Evolutionary conservation across 2,888 invertebrate species (phyloP), one percentile per base, ranked within the genome.

Genomic region (Dolomedes plantarius): DNA sequence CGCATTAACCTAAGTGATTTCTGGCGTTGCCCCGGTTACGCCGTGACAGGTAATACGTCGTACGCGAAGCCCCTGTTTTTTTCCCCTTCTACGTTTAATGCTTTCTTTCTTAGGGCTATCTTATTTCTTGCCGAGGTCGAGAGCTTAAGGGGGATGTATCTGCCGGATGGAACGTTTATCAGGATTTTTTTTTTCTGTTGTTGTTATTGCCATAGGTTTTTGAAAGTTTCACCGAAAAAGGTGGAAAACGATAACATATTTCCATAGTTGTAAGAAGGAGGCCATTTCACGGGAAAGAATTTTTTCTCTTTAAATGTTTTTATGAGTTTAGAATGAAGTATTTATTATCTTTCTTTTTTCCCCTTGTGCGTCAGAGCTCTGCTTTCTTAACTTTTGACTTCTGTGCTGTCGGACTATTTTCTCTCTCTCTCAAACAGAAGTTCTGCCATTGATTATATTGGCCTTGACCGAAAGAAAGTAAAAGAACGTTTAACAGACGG

Each of bases 1-100:
- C 69, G 80, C 86, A 87, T 87, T 87, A 87, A 75, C 74, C 29
- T 87, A 87, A 87, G 87, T 87, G 87, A 87, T 81, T 87, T 86
- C 76, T 86, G 68, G 64, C 80, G 86, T 86, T 86, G 75, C 86
- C 86, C 50, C 16, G 86, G 80, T 69, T 73, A 86, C 86, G 62
- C 73, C 56, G 73, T 85, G 85, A 85, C 85, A 85, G 85, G 85
- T 85, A 85, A 85, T 85, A 73, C 69, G 85, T 85, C 85, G 73
- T 78, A 28, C 32, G 56, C 56, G 23, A 31, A 65, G 56, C 32
- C 62, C 62, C 19, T 62, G n/a, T 56, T 32, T 56, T 39, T 50
- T 46, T 46, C n/a, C n/a, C n/a, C n/a, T n/a, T n/a, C n/a, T n/a
- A 16, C 56, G 56, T 56, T 56, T 56, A 56, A 56, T 56, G 27